These are phyloP conservation scores for Zapus hudsonius DNA, from an alignment of 2,113 vertebrate species.

Conservation along the genomic window DNA sequence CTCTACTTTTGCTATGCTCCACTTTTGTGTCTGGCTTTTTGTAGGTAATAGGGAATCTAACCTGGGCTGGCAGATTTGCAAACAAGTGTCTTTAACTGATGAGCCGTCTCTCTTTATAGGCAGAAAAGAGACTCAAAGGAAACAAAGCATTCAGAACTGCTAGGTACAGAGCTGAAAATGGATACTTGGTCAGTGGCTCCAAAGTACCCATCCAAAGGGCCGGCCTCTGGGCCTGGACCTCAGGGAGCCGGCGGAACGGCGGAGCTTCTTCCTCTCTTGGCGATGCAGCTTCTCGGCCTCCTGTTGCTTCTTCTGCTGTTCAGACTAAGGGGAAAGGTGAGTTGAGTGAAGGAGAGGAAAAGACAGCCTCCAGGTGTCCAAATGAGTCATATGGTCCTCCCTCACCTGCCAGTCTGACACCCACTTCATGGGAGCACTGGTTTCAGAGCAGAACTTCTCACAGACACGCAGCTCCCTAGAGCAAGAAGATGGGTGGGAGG, in stretches of 20 bases:
- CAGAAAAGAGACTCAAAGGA: neutral
- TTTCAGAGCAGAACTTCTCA: too few relatives aligned
- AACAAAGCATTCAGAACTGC: neutral
- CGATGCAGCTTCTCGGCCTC: constrained; percentile 93
- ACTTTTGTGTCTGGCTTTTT: too few relatives aligned
- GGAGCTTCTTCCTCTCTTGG: constrained; percentile 92
- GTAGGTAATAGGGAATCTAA: too few relatives aligned
- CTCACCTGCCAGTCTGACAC: rapidly evolving
- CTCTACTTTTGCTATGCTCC: too few relatives aligned
- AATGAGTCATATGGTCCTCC: too few relatives aligned
- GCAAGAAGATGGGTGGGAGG: neutral
- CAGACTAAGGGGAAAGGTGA: constrained; percentile 86
- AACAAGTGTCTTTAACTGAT: too few relatives aligned
- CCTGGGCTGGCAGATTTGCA: too few relatives aligned
- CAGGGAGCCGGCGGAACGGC: constrained; percentile 92
- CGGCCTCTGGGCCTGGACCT: constrained; percentile 80
- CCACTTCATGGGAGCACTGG: neutral
- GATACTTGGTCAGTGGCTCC: neutral
- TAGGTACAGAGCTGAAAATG: neutral
- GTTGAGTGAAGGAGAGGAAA: neutral
- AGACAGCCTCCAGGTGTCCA: neutral
- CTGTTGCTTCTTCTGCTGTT: constrained; percentile 92
- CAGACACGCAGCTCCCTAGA: neutral
- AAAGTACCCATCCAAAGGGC: constrained; percentile 46
- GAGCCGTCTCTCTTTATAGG: too few relatives aligned